phyloP scores from a whole-genome alignment of 2,888 invertebrate species.

The Congeria kusceri region DNA sequence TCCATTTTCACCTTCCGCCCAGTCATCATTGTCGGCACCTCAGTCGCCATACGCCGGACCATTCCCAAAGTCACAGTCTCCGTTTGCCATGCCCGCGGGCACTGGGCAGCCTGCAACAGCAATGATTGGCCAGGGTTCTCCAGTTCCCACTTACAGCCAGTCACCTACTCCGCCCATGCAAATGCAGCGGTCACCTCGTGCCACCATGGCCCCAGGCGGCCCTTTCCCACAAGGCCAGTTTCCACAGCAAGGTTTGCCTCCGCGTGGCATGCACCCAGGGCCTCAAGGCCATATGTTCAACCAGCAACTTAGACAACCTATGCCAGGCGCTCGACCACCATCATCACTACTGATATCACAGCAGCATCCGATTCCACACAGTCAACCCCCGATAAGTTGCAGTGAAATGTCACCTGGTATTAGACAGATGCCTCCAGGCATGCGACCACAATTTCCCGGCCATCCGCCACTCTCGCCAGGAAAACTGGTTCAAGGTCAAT shows the following conservation, averaged over 20 bases:
- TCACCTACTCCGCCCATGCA: constrained; percentile 73
- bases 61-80: constrained; percentile 65
- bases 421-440: constrained; percentile 59
- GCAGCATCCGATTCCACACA: constrained; percentile 33
- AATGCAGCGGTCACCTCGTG: constrained; percentile 73
- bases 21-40: constrained; percentile 70
- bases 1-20: constrained; percentile 71
- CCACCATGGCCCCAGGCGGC: constrained; percentile 72
- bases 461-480: constrained; percentile 55
- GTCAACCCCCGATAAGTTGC: constrained; percentile 46
- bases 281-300: constrained; percentile 43
- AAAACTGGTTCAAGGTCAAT: constrained; percentile 43
- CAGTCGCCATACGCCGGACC: constrained; percentile 72
- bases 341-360: constrained; percentile 48
- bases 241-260: constrained; percentile 24
- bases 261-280: constrained; percentile 37
- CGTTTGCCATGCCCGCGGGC: constrained; percentile 68
- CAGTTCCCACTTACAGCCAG: constrained; percentile 63
- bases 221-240: constrained; percentile 71
- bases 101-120: constrained; percentile 61
- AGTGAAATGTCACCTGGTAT: constrained; percentile 54
- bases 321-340: constrained; percentile 60
- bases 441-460: constrained; percentile 52
- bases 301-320: constrained; percentile 60
- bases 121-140: constrained; percentile 62